Percentiles rank a stretch among this genome's conserved stretches.
These are phyloP conservation scores for Fukomys damarensis DNA, from an alignment of 2,113 vertebrate genomes.

Conservation along the genomic window DNA sequence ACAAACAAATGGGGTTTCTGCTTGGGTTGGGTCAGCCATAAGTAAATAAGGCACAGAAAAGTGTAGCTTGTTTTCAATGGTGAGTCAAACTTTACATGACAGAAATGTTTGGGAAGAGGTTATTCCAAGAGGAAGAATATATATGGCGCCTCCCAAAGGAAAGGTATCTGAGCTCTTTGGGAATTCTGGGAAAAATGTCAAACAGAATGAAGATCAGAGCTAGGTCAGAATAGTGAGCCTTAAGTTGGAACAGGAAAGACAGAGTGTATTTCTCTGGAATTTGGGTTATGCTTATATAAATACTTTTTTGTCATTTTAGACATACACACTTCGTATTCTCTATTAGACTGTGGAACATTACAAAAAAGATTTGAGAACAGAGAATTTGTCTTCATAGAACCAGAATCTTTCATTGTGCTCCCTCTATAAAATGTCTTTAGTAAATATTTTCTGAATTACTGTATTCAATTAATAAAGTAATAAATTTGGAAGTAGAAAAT, in stretches of 20 bases:
- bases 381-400: not conserved
- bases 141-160: not conserved
- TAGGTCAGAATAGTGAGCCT: not conserved
- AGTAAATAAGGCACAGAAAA: not conserved
- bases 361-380: not conserved
- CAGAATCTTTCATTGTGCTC: not conserved
- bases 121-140: not conserved
- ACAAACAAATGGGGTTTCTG: not conserved
- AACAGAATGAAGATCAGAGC: not conserved
- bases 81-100: not conserved
- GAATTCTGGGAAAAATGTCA: not conserved
- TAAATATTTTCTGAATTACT: conserved; percentile 11
- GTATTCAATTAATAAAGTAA: not conserved
- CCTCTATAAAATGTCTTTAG: not conserved
- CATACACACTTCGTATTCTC: not conserved
- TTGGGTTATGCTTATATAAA: not conserved
- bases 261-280: not conserved
- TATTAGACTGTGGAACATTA: not conserved
- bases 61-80: not conserved
- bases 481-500: not conserved
- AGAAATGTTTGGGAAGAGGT: not conserved
- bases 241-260: not conserved
- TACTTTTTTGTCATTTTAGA: not conserved
- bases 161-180: not conserved
- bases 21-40: not conserved